A percentile compares a stretch with the other conserved stretches of the same genome.
phyloP scores from a whole-genome alignment of 2,113 vertebrate species.

The Entosphenus tridentatus region DNA sequence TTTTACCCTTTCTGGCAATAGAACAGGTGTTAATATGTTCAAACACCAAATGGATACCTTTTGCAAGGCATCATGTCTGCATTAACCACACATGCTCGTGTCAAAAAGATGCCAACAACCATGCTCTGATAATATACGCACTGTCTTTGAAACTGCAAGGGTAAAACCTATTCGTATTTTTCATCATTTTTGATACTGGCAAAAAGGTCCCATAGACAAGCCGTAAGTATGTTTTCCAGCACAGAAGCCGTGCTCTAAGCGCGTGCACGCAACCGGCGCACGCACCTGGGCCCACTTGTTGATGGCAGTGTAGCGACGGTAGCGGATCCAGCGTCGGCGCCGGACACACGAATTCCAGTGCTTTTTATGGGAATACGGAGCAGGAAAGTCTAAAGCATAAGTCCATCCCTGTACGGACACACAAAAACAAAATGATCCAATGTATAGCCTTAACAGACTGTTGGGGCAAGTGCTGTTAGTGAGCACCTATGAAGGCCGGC shows the following conservation, averaged over 20 bases:
- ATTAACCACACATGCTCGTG: too few species aligned
- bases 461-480: not conserved
- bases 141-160: not conserved
- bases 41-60: too few species aligned
- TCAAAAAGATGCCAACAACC: too few species aligned
- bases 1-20: too few species aligned
- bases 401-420: slow-evolving; percentile 58
- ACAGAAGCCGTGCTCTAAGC: too few species aligned
- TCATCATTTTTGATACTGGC: not conserved
- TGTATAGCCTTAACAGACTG: too few species aligned
- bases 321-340: slow-evolving; percentile 66
- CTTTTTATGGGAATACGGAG: slow-evolving; percentile 70
- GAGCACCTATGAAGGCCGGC: too few species aligned
- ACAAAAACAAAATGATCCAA: slow-evolving; percentile 7
- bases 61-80: too few species aligned
- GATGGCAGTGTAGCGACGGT: slow-evolving; percentile 65
- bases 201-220: slow-evolving; percentile 8
- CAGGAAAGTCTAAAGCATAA: slow-evolving; percentile 78
- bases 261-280: not conserved
- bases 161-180: not conserved
- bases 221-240: too few species aligned
- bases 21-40: too few species aligned
- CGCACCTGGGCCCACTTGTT: slow-evolving; percentile 67
- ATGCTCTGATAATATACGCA: too few species aligned
- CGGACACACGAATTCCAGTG: slow-evolving; percentile 94